Conservation (phyloP, 2,797 vertebrate genomes). For the Nyctalus aviator region DNA sequence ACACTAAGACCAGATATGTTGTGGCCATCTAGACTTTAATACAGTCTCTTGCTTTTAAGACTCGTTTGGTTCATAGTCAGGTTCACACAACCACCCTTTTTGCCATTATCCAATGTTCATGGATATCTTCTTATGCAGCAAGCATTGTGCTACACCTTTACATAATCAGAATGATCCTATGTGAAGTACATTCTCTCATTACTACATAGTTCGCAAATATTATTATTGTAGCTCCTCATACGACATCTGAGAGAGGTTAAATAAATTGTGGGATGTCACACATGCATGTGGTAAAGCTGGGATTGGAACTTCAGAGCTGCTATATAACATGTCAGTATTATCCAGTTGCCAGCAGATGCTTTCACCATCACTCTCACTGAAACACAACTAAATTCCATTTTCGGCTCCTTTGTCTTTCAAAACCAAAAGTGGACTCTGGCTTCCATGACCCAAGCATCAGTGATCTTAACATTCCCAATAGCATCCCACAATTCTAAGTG, state of each 20-base stretch:
- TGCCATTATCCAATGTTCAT: neutral
- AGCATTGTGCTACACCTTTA: neutral
- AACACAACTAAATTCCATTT: neutral
- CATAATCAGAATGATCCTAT: neutral
- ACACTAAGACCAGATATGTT: neutral
- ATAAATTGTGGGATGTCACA: neutral
- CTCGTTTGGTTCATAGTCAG: neutral
- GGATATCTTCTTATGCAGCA: neutral
- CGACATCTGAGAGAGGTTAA: neutral
- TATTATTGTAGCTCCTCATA: neutral
- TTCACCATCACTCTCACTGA: neutral
- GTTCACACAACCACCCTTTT: neutral
- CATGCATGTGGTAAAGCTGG: neutral
- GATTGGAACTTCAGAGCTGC: neutral
- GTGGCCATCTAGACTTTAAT: neutral
- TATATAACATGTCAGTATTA: neutral
- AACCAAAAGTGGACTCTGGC: neutral
- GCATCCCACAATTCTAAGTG: neutral
- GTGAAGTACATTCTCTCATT: neutral
- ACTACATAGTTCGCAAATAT: neutral
- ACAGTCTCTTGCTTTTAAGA: neutral
- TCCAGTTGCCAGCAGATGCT: neutral
- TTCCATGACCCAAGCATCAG: neutral
- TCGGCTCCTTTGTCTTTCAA: neutral
- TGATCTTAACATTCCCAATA: neutral